phyloP scores from a whole-genome alignment of 2,888 invertebrate genomes.

The Asteroscopus sphinx region DNA sequence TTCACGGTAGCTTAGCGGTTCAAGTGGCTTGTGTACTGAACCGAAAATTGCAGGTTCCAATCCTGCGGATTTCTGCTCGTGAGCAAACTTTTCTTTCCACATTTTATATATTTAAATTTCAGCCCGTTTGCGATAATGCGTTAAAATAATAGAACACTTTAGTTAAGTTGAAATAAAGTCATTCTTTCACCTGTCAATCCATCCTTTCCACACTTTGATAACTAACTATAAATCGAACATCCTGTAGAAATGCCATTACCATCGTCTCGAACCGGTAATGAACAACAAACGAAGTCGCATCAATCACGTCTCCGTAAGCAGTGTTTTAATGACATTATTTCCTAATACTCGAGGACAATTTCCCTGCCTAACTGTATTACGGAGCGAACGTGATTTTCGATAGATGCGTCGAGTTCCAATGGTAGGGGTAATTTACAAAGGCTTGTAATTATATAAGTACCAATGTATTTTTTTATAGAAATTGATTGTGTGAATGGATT shows the following conservation, averaged over 20 bases:
- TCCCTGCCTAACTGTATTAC: slow-evolving; percentile 65
- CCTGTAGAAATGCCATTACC: slow-evolving; percentile 57
- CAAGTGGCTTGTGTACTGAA: no score
- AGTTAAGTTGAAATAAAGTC: no score
- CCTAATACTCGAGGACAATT: slow-evolving; percentile 76
- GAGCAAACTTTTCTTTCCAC: no score
- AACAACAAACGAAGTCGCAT: slow-evolving; percentile 74
- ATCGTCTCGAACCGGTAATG: slow-evolving; percentile 57
- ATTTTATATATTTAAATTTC: no score
- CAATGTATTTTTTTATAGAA: slow-evolving; percentile 37
- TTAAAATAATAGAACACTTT: no score
- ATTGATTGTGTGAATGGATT: slow-evolving; percentile 12
- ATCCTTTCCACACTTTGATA: neutral
- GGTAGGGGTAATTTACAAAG: slow-evolving; percentile 55
- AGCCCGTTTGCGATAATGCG: no score
- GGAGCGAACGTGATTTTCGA: slow-evolving; percentile 55
- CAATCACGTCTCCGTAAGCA: slow-evolving; percentile 73
- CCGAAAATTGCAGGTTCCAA: no score
- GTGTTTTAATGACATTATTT: slow-evolving; percentile 84
- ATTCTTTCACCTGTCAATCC: neutral
- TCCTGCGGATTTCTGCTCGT: no score
- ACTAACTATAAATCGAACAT: slow-evolving; percentile 25
- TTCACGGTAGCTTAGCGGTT: no score
- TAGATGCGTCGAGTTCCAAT: slow-evolving; percentile 27
- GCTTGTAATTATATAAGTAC: slow-evolving; percentile 44